Conservation (phyloP, 2,888 invertebrate species). For the Orthosia gothica region DNA sequence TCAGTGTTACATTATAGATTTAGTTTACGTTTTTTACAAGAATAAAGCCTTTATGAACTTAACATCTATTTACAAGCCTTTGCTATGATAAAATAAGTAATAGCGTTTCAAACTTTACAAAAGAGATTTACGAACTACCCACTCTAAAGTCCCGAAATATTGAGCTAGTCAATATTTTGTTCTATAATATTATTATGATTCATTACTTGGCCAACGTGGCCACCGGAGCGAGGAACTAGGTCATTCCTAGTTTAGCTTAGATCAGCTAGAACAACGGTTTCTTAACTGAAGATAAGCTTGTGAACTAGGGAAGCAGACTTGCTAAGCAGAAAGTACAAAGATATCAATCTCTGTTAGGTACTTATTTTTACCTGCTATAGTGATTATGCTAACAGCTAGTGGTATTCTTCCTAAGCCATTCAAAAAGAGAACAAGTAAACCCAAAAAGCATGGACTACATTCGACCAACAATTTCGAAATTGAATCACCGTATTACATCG, state of each 20-base stretch:
- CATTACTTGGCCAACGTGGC: background rate
- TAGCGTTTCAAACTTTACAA: conserved; percentile 17
- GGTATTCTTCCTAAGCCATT: too few relatives aligned
- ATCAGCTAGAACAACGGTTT: conserved; percentile 28
- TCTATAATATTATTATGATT: conserved; percentile 10
- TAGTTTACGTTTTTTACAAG: too few relatives aligned
- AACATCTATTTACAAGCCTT: too few relatives aligned
- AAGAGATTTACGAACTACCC: conserved; percentile 9
- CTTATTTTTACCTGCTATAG: background rate
- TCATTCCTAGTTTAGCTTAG: conserved; percentile 42
- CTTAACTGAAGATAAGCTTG: conserved; percentile 15
- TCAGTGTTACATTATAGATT: too few relatives aligned
- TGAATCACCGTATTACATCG: too few relatives aligned
- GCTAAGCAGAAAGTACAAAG: background rate
- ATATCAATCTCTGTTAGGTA: background rate
- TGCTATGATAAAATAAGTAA: too few relatives aligned
- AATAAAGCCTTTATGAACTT: conserved; percentile 15
- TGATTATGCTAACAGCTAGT: too few relatives aligned
- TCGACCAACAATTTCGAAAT: too few relatives aligned
- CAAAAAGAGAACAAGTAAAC: background rate
- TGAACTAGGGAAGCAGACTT: background rate
- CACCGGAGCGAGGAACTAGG: conserved; percentile 28
- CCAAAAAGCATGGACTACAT: background rate
- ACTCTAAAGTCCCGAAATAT: conserved; percentile 3
- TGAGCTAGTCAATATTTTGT: conserved; percentile 20